Conservation (phyloP, 92 coral and sea anemone species). For the Phymanthus crucifer region DNA sequence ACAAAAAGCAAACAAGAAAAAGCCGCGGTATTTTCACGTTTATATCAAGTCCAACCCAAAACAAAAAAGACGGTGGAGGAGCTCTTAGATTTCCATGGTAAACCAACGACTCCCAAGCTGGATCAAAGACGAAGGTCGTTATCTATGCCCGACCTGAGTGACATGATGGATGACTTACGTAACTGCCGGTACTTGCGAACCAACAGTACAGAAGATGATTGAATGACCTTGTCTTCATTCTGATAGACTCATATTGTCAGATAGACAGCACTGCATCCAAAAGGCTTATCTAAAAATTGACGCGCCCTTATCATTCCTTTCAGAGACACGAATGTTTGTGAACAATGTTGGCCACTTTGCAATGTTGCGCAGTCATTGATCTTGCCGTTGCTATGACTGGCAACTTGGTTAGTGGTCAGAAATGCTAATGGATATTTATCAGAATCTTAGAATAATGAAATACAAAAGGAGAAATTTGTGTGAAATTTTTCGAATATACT, state of each 20-base stretch:
- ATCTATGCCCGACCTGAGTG: constrained; percentile 72
- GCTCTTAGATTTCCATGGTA: neutral
- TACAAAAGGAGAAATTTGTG: no score
- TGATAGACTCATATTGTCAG: neutral
- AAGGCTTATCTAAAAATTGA: no score
- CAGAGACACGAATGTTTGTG: no score
- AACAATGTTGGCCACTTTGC: no score
- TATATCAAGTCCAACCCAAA: constrained; percentile 51
- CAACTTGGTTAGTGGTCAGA: no score
- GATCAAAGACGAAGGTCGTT: constrained; percentile 62
- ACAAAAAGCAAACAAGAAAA: constrained; percentile 33
- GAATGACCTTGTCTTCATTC: neutral
- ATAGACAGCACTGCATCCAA: no score
- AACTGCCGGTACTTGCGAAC: constrained; percentile 66
- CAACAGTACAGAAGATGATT: constrained; percentile 18
- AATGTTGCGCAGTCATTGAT: no score
- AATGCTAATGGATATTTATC: no score
- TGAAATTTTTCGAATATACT: no score
- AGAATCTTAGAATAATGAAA: no score
- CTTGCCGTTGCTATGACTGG: no score
- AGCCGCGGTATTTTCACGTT: constrained; percentile 52
- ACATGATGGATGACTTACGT: constrained; percentile 53
- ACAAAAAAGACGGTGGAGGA: constrained; percentile 34
- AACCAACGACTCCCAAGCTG: constrained; percentile 23
- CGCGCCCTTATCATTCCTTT: no score